phyloP scores from a whole-genome alignment of 2,888 invertebrate species.

The Labia minor region DNA sequence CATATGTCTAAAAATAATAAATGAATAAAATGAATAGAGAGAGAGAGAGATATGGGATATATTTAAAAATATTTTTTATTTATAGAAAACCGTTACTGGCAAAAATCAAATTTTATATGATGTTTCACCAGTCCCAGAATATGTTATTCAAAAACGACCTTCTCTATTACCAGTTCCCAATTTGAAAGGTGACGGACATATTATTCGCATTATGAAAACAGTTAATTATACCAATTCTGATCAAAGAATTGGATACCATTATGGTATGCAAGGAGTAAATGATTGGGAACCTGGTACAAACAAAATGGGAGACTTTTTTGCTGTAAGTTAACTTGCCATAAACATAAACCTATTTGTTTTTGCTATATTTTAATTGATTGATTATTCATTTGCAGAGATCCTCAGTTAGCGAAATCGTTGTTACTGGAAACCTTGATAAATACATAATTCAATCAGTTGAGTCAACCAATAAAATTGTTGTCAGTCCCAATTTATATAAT shows the following conservation, averaged over 20 bases:
- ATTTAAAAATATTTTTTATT: neutral
- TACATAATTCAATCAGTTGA: constrained; percentile 55
- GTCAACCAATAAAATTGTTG: constrained; percentile 49
- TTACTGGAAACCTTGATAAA: constrained; percentile 43
- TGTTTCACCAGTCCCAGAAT: constrained; percentile 47
- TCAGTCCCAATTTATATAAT: constrained; percentile 48
- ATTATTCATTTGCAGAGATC: too few relatives aligned
- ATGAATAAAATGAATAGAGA: neutral
- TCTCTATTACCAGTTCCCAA: constrained; percentile 42
- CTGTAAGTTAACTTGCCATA: constrained; percentile 31
- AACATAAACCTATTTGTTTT: constrained; percentile 31
- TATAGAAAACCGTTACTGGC: constrained; percentile 39
- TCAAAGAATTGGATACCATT: constrained; percentile 51
- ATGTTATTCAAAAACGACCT: constrained; percentile 44
- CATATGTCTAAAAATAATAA: neutral
- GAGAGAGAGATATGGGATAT: too few relatives aligned
- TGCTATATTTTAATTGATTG: constrained; percentile 23
- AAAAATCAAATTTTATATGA: constrained; percentile 61
- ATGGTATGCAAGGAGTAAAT: constrained; percentile 47
- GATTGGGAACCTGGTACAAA: constrained; percentile 43
- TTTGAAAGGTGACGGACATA: constrained; percentile 34
- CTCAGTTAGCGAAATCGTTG: constrained; percentile 45
- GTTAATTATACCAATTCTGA: constrained; percentile 53
- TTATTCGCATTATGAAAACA: constrained; percentile 54
- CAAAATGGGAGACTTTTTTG: constrained; percentile 43